Percentiles rank a stretch among this genome's conserved stretches.
phyloP scores from a whole-genome alignment of 2,797 vertebrate genomes.

The Enteromius anoplus region DNA sequence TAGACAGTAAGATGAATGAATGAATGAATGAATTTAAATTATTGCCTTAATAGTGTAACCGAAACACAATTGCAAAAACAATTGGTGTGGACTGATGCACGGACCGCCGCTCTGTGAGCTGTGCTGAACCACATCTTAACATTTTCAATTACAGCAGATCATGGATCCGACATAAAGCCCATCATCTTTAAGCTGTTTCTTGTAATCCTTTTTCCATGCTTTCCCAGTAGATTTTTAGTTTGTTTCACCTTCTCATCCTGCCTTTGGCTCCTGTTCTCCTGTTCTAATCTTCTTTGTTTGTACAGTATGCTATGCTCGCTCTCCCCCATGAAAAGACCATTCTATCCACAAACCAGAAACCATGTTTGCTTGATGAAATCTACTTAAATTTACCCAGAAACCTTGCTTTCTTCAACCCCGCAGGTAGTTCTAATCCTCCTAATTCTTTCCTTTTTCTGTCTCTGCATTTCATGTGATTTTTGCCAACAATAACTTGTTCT shows the following conservation, averaged over 20 bases:
- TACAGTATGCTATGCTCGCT: conserved; percentile 23
- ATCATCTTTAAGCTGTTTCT: background rate
- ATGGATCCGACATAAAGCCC: conserved; percentile 33
- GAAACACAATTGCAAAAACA: background rate
- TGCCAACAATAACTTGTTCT: conserved; percentile 30
- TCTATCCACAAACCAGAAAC: conserved; percentile 36
- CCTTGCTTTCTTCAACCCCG: conserved; percentile 21
- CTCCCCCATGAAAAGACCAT: conserved; percentile 6
- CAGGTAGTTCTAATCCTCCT: conserved; percentile 29
- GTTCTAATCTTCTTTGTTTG: conserved; percentile 50
- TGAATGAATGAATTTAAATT: background rate
- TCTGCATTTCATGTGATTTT: background rate
- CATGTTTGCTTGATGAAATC: conserved; percentile 50
- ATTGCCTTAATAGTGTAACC: background rate
- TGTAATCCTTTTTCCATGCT: conserved; percentile 32
- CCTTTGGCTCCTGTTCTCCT: conserved; percentile 31
- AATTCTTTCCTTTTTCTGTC: conserved; percentile 17
- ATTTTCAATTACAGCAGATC: conserved; percentile 38
- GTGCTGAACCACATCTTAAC: conserved; percentile 10
- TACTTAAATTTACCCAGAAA: conserved; percentile 32
- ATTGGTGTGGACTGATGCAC: background rate
- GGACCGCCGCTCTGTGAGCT: background rate
- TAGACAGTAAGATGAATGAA: background rate
- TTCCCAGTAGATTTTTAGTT: conserved; percentile 26
- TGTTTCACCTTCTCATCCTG: conserved; percentile 48